Conservation (phyloP, 2,113 vertebrate genomes). For the Chaetorhynchus papuensis region DNA sequence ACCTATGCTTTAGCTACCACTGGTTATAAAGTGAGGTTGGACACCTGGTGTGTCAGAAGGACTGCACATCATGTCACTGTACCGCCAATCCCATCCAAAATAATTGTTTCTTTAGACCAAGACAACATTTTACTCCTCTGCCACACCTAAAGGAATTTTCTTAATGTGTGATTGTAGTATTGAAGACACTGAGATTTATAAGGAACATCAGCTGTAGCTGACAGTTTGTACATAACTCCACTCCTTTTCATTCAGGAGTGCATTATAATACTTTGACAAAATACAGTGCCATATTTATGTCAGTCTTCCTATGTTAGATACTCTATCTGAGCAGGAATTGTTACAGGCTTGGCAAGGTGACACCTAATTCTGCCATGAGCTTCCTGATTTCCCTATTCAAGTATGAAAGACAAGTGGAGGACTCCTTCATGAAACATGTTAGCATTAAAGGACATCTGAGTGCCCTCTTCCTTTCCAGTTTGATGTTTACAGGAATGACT, state of each 20-base stretch:
- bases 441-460: not conserved
- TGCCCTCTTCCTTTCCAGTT: not conserved
- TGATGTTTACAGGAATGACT: not conserved
- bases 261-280: not conserved
- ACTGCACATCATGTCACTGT: not conserved
- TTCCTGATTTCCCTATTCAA: not conserved
- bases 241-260: not conserved
- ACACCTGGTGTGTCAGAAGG: not conserved
- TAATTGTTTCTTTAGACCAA: not conserved
- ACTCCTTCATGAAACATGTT: not conserved
- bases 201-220: not conserved
- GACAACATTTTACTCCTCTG: not conserved
- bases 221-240: not conserved
- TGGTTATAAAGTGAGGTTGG: not conserved
- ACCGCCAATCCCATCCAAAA: not conserved
- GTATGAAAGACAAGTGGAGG: not conserved
- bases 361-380: rapidly evolving
- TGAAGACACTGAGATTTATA: not conserved
- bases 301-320: not conserved
- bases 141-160: not conserved
- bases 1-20: not conserved
- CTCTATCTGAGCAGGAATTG: not conserved
- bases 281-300: not conserved
- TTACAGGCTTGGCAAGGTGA: not conserved
- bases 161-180: not conserved